phyloP scores from a whole-genome alignment of 1,140 invertebrate genomes.

The Hesperophylax magnus region DNA sequence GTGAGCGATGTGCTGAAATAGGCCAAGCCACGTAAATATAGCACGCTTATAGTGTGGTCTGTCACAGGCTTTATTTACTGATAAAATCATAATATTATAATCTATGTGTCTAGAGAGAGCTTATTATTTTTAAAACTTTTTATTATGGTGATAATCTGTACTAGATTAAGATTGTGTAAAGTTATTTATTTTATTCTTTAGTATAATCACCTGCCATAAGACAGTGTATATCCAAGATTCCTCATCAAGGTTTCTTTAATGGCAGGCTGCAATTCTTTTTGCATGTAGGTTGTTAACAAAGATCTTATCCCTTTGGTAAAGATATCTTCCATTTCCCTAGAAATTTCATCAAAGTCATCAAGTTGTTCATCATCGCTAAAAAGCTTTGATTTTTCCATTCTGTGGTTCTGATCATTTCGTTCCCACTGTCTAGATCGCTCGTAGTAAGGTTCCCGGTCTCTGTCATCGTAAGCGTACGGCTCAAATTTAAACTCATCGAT shows the following conservation, averaged over 20 bases:
- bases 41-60: too few relatives aligned
- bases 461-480: constrained; percentile 58
- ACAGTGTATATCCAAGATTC: constrained; percentile 88
- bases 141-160: too few relatives aligned
- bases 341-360: constrained; percentile 75
- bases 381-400: constrained; percentile 62
- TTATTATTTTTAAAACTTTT: too few relatives aligned
- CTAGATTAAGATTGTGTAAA: background rate
- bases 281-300: constrained; percentile 85
- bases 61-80: too few relatives aligned
- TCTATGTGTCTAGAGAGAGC: too few relatives aligned
- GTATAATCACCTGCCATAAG: constrained; percentile 74
- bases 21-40: too few relatives aligned
- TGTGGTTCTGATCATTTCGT: constrained; percentile 61
- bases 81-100: too few relatives aligned
- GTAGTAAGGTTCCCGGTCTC: constrained; percentile 59
- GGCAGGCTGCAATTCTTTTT: constrained; percentile 84
- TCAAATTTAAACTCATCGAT: constrained; percentile 66
- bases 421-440: constrained; percentile 67
- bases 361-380: constrained; percentile 67
- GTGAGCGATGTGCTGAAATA: too few relatives aligned
- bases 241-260: constrained; percentile 88
- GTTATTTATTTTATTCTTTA: background rate
- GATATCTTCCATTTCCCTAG: constrained; percentile 86
- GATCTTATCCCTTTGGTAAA: constrained; percentile 84